Conservation (phyloP, 2,113 vertebrate species). For the Dasyprocta punctata region DNA sequence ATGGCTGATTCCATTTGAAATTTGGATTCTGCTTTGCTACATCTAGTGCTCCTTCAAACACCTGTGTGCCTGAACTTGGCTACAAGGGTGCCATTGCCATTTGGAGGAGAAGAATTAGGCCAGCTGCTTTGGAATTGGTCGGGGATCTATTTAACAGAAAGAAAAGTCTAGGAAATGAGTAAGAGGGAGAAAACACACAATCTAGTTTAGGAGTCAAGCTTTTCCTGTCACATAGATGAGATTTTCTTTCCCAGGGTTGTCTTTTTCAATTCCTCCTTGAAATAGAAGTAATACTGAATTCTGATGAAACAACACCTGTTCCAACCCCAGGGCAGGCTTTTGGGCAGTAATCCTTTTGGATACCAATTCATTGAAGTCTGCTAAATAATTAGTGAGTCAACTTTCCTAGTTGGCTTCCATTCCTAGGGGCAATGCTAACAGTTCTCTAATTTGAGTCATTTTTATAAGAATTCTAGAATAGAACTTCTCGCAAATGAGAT, state of each 20-base stretch:
- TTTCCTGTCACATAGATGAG: slow-evolving; percentile 14
- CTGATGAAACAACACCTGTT: slow-evolving; percentile 70
- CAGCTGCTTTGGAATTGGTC: slow-evolving; percentile 51
- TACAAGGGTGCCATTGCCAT: slow-evolving; percentile 21
- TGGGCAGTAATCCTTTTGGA: slow-evolving; percentile 50
- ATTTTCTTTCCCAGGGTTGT: slow-evolving; percentile 58
- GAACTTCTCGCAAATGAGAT: background rate
- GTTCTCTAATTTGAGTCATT: background rate
- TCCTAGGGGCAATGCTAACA: slow-evolving; percentile 30
- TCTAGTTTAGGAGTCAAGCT: slow-evolving; percentile 47
- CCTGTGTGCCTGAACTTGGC: background rate
- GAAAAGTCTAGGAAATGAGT: background rate
- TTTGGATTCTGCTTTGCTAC: slow-evolving; percentile 36
- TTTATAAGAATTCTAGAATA: slow-evolving; percentile 4
- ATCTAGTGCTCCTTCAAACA: background rate
- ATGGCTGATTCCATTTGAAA: slow-evolving; percentile 51
- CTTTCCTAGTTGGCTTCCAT: slow-evolving; percentile 56
- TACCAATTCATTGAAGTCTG: slow-evolving; percentile 52
- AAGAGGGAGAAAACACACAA: background rate
- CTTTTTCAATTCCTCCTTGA: slow-evolving; percentile 56
- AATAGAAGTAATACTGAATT: slow-evolving; percentile 50
- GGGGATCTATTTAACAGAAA: slow-evolving; percentile 41
- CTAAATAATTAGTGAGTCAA: slow-evolving; percentile 73
- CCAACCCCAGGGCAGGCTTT: slow-evolving; percentile 46
- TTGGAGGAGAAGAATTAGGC: slow-evolving; percentile 54